A percentile compares a stretch with the other conserved stretches of the same genome.
Evolutionary conservation across 1,140 invertebrate species (phyloP).

Genomic region (Pseudobourletiella spinata): DNA sequence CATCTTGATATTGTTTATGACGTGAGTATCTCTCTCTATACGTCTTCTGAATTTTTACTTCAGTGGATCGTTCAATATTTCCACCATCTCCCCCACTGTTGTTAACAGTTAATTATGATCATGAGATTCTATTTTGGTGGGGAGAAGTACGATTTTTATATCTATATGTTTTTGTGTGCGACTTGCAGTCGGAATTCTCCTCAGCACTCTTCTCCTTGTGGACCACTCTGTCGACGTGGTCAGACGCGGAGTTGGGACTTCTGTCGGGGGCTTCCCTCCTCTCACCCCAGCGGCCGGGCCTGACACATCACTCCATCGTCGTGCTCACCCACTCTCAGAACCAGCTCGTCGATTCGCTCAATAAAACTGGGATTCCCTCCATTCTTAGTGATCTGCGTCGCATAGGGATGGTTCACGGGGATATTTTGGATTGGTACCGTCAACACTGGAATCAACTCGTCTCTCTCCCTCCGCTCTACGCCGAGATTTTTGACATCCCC

Average conservation of each 20-base stretch:
- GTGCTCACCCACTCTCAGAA: conserved; percentile 65
- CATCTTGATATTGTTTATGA: conserved; percentile 89
- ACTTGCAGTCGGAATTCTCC: conserved; percentile 58
- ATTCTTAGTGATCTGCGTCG: conserved; percentile 58
- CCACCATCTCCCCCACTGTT: not conserved
- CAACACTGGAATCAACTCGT: conserved; percentile 74
- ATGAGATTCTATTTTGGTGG: conserved; percentile 53
- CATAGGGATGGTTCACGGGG: conserved; percentile 72
- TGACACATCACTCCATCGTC: conserved; percentile 74
- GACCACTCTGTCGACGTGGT: conserved; percentile 45
- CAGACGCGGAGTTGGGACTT: conserved; percentile 82
- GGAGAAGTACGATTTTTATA: conserved; percentile 45
- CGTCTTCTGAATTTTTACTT: not conserved
- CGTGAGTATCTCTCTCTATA: conserved; percentile 46
- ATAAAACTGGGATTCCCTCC: conserved; percentile 45
- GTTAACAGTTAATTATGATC: conserved; percentile 80
- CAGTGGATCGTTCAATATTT: not conserved
- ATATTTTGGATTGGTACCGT: conserved; percentile 83
- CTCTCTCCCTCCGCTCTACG: conserved; percentile 77
- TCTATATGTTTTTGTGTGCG: conserved; percentile 30
- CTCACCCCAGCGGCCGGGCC: conserved; percentile 64
- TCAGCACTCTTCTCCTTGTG: conserved; percentile 62
- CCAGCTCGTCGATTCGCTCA: conserved; percentile 72
- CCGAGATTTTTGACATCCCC: conserved; percentile 96
- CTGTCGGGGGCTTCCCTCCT: conserved; percentile 79